Percentiles rank a stretch among this genome's conserved stretches.
Conservation (phyloP, 2,888 invertebrate species). For the Drosophila gaucha region DNA sequence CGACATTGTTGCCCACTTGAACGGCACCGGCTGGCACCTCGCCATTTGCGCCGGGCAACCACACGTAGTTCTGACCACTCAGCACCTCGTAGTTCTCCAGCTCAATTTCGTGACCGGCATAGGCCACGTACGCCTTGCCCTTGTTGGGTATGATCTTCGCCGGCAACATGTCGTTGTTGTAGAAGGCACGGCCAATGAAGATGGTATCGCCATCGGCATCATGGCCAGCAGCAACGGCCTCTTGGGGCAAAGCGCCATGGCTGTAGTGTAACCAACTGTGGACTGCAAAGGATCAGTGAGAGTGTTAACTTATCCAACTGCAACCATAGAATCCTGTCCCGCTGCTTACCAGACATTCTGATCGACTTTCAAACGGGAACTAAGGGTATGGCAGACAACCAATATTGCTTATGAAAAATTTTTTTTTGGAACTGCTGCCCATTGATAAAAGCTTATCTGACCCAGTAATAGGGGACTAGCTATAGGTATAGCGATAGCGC, state of each 20-base stretch:
- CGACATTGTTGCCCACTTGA: conserved; percentile 87
- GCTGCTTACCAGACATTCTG: conserved; percentile 64
- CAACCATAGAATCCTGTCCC: background rate
- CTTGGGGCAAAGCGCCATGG: conserved; percentile 64
- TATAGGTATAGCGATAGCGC: background rate
- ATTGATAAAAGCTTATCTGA: conserved; percentile 25
- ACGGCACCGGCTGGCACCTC: conserved; percentile 88
- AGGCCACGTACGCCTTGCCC: conserved; percentile 88
- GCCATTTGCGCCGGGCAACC: conserved; percentile 88
- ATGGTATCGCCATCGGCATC: conserved; percentile 90
- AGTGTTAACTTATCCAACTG: conserved; percentile 4
- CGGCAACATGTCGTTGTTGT: conserved; percentile 88
- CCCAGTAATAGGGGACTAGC: background rate
- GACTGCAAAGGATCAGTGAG: conserved; percentile 53
- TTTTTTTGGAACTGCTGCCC: conserved; percentile 11
- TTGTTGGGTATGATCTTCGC: conserved; percentile 88
- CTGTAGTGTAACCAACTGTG: conserved; percentile 85
- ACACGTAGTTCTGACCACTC: conserved; percentile 87
- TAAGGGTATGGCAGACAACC: background rate
- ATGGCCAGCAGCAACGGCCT: conserved; percentile 87
- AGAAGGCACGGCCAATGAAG: conserved; percentile 89
- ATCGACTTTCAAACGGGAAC: conserved; percentile 34
- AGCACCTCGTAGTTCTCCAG: conserved; percentile 89
- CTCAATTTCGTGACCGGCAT: conserved; percentile 87
- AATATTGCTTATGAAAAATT: conserved; percentile 11